These are phyloP conservation scores for Heliconius nattereri DNA, from an alignment of 1,140 invertebrate species.

Conservation along the genomic window DNA sequence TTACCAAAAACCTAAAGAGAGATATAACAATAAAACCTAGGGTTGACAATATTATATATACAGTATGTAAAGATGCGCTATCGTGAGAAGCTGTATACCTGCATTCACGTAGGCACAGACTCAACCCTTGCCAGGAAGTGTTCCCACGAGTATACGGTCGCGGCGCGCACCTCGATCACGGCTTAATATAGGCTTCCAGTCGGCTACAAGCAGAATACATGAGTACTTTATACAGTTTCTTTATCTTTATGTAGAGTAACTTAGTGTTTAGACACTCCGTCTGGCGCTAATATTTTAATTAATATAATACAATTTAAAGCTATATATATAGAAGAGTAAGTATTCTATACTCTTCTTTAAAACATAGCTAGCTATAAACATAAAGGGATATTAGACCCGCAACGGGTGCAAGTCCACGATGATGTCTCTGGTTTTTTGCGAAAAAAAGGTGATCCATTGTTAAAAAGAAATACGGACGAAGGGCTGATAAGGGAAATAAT, in stretches of 20 bases:
- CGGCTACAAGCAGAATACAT: not conserved
- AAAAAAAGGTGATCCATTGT: conserved; percentile 27
- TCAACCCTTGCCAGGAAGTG: conserved; percentile 45
- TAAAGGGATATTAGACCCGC: not conserved
- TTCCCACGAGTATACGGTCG: conserved; percentile 37
- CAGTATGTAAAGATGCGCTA: not conserved
- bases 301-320: not conserved
- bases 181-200: not conserved
- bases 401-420: not conserved
- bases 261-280: not conserved
- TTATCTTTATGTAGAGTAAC: too few species aligned
- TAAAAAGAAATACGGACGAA: conserved; percentile 23
- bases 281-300: not conserved
- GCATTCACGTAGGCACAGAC: conserved; percentile 12
- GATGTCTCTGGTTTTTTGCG: not conserved
- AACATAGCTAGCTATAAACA: not conserved
- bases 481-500: conserved; percentile 25
- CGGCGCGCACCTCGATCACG: conserved; percentile 21
- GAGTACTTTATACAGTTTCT: too few species aligned
- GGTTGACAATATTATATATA: not conserved
- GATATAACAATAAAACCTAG: conserved; percentile 6
- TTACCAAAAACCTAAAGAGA: not conserved
- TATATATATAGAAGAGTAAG: not conserved
- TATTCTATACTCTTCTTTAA: not conserved
- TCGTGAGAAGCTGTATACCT: conserved; percentile 32